These are phyloP conservation scores for Lutraria rhynchaena DNA, from an alignment of 1,140 invertebrate genomes.

Conservation along the genomic window DNA sequence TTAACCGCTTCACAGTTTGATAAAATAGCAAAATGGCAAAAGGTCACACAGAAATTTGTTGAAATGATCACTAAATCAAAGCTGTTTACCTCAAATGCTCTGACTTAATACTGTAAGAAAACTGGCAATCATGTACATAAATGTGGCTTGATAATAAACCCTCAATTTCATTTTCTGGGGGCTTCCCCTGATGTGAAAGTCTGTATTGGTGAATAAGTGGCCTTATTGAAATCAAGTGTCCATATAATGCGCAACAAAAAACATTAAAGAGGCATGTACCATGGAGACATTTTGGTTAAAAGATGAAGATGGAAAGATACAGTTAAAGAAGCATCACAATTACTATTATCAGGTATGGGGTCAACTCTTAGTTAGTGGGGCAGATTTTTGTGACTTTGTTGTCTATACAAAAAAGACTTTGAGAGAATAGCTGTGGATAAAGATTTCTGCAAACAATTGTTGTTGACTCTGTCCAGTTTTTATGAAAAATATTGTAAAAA, in stretches of 20 bases:
- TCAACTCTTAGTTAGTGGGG: constrained; percentile 77
- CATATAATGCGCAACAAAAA: too few species aligned
- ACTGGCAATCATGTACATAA: too few species aligned
- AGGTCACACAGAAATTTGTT: background rate
- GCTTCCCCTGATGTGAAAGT: background rate
- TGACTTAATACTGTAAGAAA: too few species aligned
- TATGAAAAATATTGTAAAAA: too few species aligned
- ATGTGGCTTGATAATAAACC: background rate
- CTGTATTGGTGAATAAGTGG: background rate
- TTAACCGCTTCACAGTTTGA: too few species aligned
- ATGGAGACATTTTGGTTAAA: too few species aligned
- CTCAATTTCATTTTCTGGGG: background rate
- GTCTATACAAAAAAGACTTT: constrained; percentile 72
- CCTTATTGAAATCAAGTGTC: too few species aligned
- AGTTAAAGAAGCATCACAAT: constrained; percentile 74
- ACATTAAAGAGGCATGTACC: too few species aligned
- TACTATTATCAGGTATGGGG: constrained; percentile 82
- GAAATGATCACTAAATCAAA: background rate
- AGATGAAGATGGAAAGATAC: constrained; percentile 15
- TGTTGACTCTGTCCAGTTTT: too few species aligned
- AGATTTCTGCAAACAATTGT: background rate
- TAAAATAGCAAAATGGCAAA: too few species aligned
- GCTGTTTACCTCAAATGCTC: background rate
- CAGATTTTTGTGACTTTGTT: constrained; percentile 78
- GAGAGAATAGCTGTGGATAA: constrained; percentile 17